Conservation (phyloP, 2,113 vertebrate species). For the Varanus komodoensis region DNA sequence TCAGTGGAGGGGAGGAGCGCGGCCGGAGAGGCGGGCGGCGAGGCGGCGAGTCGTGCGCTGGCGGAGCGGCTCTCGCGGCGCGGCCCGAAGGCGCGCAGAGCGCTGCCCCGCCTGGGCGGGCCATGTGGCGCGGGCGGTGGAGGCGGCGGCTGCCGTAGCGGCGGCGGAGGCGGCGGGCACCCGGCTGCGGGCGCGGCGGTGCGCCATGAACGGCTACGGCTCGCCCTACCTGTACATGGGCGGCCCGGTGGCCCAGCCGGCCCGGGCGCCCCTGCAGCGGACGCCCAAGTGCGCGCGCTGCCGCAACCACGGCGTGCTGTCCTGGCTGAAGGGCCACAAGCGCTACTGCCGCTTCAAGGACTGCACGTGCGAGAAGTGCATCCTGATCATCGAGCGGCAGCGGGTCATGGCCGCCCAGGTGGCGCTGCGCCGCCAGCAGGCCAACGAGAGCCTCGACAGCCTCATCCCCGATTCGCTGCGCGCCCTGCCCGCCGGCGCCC, state of each 20-base stretch:
- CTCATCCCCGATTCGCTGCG: conserved; percentile 92
- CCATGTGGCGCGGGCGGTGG: background rate
- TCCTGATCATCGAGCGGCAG: conserved; percentile 96
- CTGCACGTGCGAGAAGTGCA: conserved; percentile 97
- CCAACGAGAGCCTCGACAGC: conserved; percentile 95
- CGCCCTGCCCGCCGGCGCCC: conserved; percentile 81
- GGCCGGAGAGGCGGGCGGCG: background rate
- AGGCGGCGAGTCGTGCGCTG: background rate
- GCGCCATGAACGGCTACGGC: conserved; percentile 93
- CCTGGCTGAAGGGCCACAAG: conserved; percentile 97
- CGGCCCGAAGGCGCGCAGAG: background rate
- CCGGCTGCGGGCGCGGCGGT: background rate
- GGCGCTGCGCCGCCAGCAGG: conserved; percentile 93
- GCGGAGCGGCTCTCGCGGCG: background rate
- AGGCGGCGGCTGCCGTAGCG: background rate
- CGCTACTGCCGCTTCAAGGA: conserved; percentile 98
- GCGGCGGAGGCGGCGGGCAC: background rate
- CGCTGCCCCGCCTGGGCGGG: conserved; percentile 1
- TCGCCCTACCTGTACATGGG: conserved; percentile 96
- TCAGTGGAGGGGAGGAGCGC: background rate
- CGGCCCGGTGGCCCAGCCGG: conserved; percentile 90
- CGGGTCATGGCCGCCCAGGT: conserved; percentile 98
- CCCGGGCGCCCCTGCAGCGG: conserved; percentile 90
- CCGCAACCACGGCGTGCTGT: conserved; percentile 95
- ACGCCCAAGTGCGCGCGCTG: conserved; percentile 96